Evolutionary conservation across 2,888 invertebrate species (phyloP).

Genomic region (Miltochrista miniata): DNA sequence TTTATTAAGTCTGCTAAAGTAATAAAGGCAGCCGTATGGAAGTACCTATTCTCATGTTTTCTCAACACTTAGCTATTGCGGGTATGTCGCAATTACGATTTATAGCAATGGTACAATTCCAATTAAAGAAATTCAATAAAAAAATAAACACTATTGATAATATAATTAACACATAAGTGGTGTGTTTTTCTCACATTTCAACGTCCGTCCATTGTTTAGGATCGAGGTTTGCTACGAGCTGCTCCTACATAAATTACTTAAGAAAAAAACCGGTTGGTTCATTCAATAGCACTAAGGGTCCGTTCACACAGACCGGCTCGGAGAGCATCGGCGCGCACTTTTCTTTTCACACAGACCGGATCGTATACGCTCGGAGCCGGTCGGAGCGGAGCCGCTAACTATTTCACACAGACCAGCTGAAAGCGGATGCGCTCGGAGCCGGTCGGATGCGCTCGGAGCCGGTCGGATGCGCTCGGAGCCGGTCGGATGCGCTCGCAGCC

Average conservation of each 20-base stretch:
- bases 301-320: too few relatives aligned
- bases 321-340: too few relatives aligned
- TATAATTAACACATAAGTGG: slow-evolving; percentile 44
- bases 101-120: slow-evolving; percentile 35
- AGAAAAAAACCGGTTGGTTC: slow-evolving; percentile 44
- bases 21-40: slow-evolving; percentile 28
- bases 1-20: slow-evolving; percentile 53
- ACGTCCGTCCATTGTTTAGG: slow-evolving; percentile 71
- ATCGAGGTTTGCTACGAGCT: slow-evolving; percentile 33
- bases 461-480: too few relatives aligned
- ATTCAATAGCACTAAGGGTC: slow-evolving; percentile 33
- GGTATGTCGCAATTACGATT: slow-evolving; percentile 41
- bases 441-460: too few relatives aligned
- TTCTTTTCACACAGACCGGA: too few relatives aligned
- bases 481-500: too few relatives aligned
- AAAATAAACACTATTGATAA: slow-evolving; percentile 46
- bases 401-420: too few relatives aligned
- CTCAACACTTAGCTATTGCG: slow-evolving; percentile 26
- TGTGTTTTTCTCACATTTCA: slow-evolving; percentile 61
- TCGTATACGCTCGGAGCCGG: too few relatives aligned
- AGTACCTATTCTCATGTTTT: slow-evolving; percentile 10
- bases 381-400: too few relatives aligned
- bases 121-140: slow-evolving; percentile 34
- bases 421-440: too few relatives aligned
- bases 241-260: slow-evolving; percentile 40